A percentile compares a stretch with the other conserved stretches of the same genome.
Conservation (phyloP, 2,888 invertebrate genomes). For the Pachycephus smyrnensis region DNA sequence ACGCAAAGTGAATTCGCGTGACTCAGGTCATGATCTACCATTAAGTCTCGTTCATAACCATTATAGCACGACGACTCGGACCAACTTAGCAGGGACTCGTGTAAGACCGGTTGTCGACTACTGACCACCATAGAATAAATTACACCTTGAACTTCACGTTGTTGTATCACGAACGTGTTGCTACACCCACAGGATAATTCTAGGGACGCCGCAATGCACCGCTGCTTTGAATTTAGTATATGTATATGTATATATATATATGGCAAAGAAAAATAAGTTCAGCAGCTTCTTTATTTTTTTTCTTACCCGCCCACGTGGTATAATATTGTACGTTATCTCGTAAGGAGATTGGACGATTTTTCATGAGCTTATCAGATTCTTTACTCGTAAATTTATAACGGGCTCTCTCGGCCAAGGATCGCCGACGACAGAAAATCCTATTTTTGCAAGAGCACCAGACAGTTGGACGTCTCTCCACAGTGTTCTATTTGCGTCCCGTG, state of each 20-base stretch:
- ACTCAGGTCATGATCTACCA: slow-evolving; percentile 8
- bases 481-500: slow-evolving; percentile 44
- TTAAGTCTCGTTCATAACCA: slow-evolving; percentile 1
- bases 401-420: background rate
- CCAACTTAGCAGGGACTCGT: background rate
- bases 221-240: background rate
- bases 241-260: background rate
- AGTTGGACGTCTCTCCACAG: slow-evolving; percentile 59
- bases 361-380: background rate
- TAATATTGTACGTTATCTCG: background rate
- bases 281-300: background rate
- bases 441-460: slow-evolving; percentile 62
- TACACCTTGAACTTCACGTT: slow-evolving; percentile 3
- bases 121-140: slow-evolving; percentile 1
- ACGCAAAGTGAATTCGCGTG: background rate
- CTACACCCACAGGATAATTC: background rate
- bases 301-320: background rate
- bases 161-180: background rate
- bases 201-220: background rate
- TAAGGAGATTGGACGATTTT: background rate
- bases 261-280: background rate
- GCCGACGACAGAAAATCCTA: slow-evolving; percentile 46
- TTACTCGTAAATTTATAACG: background rate
- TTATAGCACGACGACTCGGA: background rate
- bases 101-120: slow-evolving; percentile 7